These are phyloP conservation scores for Catostylus mosaicus DNA, from an alignment of 30 jellyfish, hydroid and myxozoan species.

Conservation along the genomic window DNA sequence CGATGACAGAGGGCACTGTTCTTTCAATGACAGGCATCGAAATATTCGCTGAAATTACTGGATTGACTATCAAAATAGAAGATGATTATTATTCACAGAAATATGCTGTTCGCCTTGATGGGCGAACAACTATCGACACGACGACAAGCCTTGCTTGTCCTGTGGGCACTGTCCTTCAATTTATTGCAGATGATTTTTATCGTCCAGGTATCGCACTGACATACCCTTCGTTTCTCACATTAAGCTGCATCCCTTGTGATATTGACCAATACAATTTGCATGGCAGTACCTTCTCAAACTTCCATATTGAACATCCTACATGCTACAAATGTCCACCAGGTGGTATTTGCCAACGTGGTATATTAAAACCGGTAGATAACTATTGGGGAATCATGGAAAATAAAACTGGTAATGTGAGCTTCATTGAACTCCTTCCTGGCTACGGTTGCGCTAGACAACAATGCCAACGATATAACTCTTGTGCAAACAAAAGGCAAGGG, in stretches of 20 bases:
- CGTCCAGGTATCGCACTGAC: too few species aligned
- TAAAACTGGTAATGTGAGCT: neutral
- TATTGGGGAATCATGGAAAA: conserved; percentile 1
- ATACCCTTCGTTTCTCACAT: too few species aligned
- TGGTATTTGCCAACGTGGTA: neutral
- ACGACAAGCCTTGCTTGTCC: neutral
- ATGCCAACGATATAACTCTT: conserved; percentile 6
- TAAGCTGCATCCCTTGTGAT: neutral
- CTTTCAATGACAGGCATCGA: neutral
- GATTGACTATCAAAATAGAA: too few species aligned
- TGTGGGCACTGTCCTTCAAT: neutral
- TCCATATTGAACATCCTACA: neutral
- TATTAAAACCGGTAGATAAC: neutral
- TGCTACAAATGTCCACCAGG: conserved; percentile 11
- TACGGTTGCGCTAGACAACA: neutral
- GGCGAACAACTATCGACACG: neutral
- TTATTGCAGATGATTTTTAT: neutral
- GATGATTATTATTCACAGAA: neutral
- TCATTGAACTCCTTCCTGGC: neutral
- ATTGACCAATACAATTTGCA: neutral
- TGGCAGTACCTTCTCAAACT: neutral
- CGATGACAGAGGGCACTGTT: neutral
- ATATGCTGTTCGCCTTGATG: neutral
- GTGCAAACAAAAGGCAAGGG: neutral
- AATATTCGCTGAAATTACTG: too few species aligned